These are phyloP conservation scores for Leucophenga maculata DNA, from an alignment of 2,888 invertebrate species.

Conservation along the genomic window DNA sequence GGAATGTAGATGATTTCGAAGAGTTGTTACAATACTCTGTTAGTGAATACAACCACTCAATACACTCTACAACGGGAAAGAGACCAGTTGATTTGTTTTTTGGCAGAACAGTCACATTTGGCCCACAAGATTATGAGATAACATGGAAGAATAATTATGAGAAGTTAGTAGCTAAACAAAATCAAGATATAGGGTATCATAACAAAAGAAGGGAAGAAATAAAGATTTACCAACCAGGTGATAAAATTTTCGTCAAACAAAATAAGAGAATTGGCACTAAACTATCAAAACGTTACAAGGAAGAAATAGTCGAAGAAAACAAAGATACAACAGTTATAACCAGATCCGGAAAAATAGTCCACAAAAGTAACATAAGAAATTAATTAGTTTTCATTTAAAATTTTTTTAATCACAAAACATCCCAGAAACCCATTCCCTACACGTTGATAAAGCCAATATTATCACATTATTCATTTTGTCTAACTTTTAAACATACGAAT, in stretches of 20 bases:
- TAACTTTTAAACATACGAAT: too few relatives aligned
- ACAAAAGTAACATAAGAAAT: not conserved
- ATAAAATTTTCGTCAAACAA: not conserved
- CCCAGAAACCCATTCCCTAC: too few relatives aligned
- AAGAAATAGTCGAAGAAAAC: constrained; percentile 6
- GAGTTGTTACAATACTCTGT: not conserved
- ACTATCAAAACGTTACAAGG: not conserved
- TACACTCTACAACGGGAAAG: not conserved
- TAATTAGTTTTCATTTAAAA: not conserved
- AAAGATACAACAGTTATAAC: constrained; percentile 4
- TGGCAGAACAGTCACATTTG: constrained; percentile 16
- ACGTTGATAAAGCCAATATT: too few relatives aligned
- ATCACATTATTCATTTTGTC: too few relatives aligned
- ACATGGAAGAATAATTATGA: not conserved
- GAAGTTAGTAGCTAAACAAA: not conserved
- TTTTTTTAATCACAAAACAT: not conserved
- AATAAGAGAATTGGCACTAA: constrained; percentile 2
- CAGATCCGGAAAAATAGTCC: not conserved
- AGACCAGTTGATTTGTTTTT: constrained; percentile 3
- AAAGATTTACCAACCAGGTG: not conserved
- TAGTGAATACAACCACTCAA: constrained; percentile 4
- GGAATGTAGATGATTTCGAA: not conserved
- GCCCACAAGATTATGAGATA: not conserved
- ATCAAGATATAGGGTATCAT: not conserved
- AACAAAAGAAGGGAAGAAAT: not conserved